Conservation (phyloP, 2,113 vertebrate genomes). For the Chiloscyllium plagiosum region DNA sequence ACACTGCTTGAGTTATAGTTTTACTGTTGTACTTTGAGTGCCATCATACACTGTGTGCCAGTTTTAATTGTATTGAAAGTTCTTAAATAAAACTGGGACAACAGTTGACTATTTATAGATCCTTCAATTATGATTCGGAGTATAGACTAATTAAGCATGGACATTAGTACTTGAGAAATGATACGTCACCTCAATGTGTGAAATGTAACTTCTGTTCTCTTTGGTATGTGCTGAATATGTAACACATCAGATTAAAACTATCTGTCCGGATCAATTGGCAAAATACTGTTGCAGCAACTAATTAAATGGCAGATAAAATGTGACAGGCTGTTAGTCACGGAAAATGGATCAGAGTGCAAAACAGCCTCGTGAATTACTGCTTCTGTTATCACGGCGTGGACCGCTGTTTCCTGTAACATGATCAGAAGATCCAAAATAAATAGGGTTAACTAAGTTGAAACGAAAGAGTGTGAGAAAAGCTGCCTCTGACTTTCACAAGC, state of each 20-base stretch:
- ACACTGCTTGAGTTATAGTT: background rate
- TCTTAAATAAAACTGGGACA: background rate
- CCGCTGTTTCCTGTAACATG: slow-evolving; percentile 10
- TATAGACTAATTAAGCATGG: background rate
- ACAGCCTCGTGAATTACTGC: background rate
- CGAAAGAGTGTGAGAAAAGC: slow-evolving; percentile 30
- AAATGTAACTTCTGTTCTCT: background rate
- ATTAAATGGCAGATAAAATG: background rate
- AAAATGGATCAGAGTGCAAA: slow-evolving; percentile 31
- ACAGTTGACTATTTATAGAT: background rate
- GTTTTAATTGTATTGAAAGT: too few species aligned
- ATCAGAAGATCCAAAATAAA: slow-evolving; percentile 6
- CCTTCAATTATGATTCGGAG: background rate
- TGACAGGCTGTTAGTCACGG: slow-evolving; percentile 26
- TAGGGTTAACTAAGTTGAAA: slow-evolving; percentile 32
- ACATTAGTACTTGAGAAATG: background rate
- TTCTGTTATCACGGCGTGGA: background rate
- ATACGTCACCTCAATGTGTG: background rate
- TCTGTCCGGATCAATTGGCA: background rate
- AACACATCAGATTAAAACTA: background rate
- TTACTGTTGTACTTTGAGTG: background rate
- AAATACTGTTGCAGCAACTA: background rate
- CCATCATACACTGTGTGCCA: background rate
- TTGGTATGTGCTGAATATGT: background rate
- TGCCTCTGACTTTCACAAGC: slow-evolving; percentile 7